Evolutionary conservation across 2,888 invertebrate species (phyloP).

Genomic region (Entomobrya proxima): DNA sequence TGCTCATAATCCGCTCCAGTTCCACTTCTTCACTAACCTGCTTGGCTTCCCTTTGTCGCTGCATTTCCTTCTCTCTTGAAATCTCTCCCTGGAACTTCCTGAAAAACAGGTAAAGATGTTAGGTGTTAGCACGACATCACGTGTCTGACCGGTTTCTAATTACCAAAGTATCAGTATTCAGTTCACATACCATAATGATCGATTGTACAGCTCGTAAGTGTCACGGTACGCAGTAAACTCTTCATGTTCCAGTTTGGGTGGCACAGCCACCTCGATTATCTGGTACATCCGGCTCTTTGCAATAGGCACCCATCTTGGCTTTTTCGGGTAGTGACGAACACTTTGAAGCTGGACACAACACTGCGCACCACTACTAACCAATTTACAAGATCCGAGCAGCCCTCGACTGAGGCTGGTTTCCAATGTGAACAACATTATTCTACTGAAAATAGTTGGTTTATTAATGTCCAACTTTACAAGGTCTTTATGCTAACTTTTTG

Average conservation of each 20-base stretch:
- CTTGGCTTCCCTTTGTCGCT: conserved; percentile 82
- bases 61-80: conserved; percentile 82
- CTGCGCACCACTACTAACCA: not conserved
- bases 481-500: no score
- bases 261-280: conserved; percentile 81
- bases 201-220: conserved; percentile 82
- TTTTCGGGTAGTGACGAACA: conserved; percentile 78
- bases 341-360: conserved; percentile 39
- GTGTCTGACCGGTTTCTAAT: not conserved
- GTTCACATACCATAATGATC: conserved; percentile 79
- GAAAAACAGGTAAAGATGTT: not conserved
- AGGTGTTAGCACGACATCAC: not conserved
- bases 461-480: no score
- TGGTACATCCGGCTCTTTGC: conserved; percentile 88
- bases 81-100: conserved; percentile 78
- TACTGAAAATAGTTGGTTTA: not conserved
- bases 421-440: not conserved
- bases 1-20: conserved; percentile 81
- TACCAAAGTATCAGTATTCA: not conserved
- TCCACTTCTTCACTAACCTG: conserved; percentile 84
- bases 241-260: conserved; percentile 82
- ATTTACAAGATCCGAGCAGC: not conserved
- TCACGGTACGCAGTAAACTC: conserved; percentile 85
- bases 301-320: conserved; percentile 88
- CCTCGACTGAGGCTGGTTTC: not conserved